These are phyloP conservation scores for Harpalus rubripes DNA, from an alignment of 2,888 invertebrate genomes.

Conservation along the genomic window DNA sequence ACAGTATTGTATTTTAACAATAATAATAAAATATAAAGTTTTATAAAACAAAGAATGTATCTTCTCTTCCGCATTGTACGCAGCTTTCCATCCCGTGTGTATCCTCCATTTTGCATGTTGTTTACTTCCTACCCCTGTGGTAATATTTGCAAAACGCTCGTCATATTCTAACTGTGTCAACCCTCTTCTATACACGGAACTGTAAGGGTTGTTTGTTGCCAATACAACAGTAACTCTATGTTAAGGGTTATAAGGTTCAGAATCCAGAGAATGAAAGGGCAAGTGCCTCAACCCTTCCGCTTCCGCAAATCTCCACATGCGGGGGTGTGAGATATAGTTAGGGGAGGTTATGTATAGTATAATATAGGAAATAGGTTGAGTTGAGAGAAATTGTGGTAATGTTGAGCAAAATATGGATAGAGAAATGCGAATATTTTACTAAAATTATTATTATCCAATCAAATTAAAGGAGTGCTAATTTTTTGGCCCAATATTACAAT, in stretches of 20 bases:
- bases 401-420: neutral
- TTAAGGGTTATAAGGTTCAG: neutral
- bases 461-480: too few species aligned
- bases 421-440: neutral
- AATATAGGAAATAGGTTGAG: neutral
- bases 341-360: slow-evolving; percentile 15
- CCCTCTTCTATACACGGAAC: slow-evolving; percentile 36
- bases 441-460: too few species aligned
- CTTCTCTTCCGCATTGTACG: neutral
- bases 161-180: slow-evolving; percentile 54
- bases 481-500: too few species aligned
- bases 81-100: neutral
- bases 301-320: slow-evolving; percentile 54
- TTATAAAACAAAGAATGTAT: neutral
- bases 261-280: slow-evolving; percentile 5
- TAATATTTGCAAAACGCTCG: slow-evolving; percentile 58
- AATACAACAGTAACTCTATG: neutral
- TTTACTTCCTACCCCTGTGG: slow-evolving; percentile 33
- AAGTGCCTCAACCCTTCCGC: slow-evolving; percentile 56
- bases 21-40: neutral
- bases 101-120: slow-evolving; percentile 30
- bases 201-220: neutral
- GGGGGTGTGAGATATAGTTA: slow-evolving; percentile 14
- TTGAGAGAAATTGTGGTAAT: neutral
- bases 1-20: neutral